Percentiles rank a stretch among this genome's conserved stretches.
phyloP scores from a whole-genome alignment of 2,888 invertebrate genomes.

The Copidosoma aretas region DNA sequence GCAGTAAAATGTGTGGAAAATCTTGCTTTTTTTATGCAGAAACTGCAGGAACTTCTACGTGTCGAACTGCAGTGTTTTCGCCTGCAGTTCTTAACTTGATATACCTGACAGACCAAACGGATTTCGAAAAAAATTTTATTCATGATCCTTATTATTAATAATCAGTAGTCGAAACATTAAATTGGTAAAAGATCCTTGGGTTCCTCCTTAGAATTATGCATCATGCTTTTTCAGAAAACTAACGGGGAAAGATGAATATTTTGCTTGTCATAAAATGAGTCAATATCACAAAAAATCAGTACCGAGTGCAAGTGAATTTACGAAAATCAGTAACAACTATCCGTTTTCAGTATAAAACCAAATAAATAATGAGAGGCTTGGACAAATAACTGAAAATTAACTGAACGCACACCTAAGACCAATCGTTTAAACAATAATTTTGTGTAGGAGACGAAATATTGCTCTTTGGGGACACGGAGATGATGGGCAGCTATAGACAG shows the following conservation, averaged over 20 bases:
- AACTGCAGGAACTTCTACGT: no score
- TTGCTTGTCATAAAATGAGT: not conserved
- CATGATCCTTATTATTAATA: no score
- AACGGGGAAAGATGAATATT: not conserved
- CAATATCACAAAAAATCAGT: constrained; percentile 28
- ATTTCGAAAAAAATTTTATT: no score
- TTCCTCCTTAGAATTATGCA: no score
- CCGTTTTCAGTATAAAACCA: constrained; percentile 29
- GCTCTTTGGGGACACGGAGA: constrained; percentile 39
- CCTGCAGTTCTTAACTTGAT: no score
- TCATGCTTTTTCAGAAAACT: no score
- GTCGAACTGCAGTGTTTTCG: no score
- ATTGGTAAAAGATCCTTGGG: no score
- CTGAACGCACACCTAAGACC: constrained; percentile 35
- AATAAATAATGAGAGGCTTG: not conserved
- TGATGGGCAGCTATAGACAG: not conserved
- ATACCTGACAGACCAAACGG: no score
- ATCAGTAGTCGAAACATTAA: no score
- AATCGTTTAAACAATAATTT: constrained; percentile 44
- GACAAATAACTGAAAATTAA: constrained; percentile 27
- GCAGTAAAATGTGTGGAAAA: no score
- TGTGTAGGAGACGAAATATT: constrained; percentile 47
- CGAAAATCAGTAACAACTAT: constrained; percentile 40
- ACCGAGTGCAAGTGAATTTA: constrained; percentile 41
- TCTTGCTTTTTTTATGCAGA: no score